Percentiles rank a stretch among this genome's conserved stretches.
Conservation (phyloP, 2,888 invertebrate genomes). For the Allygus modestus region DNA sequence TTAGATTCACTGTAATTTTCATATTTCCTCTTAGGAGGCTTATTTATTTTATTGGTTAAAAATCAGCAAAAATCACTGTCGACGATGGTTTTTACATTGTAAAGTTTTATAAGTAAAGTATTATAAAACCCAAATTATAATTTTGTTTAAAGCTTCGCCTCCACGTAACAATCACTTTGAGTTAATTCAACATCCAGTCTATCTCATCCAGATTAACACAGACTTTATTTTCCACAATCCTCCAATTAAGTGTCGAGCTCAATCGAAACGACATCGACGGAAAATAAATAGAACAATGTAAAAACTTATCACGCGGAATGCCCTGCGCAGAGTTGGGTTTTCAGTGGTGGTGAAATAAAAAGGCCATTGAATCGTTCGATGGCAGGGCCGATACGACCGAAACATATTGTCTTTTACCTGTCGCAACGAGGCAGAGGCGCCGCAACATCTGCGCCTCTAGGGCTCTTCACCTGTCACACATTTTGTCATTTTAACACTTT, state of each 20-base stretch:
- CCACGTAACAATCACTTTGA: background rate
- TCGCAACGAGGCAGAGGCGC: background rate
- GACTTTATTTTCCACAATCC: conserved; percentile 45
- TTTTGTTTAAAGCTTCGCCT: no score
- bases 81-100: no score
- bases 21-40: no score
- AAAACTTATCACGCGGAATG: conserved; percentile 54
- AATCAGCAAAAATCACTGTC: no score
- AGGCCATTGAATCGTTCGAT: conserved; percentile 54
- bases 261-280: conserved; percentile 29
- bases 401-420: conserved; percentile 53
- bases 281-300: conserved; percentile 58
- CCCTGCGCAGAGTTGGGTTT: conserved; percentile 44
- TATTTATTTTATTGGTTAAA: no score
- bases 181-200: background rate
- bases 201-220: conserved; percentile 24
- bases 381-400: conserved; percentile 41
- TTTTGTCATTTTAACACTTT: conserved; percentile 57
- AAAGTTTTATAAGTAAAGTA: no score
- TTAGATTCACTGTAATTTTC: no score
- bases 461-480: conserved; percentile 49
- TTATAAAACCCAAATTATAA: no score
- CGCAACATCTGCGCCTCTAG: conserved; percentile 36
- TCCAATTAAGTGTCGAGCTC: conserved; percentile 43
- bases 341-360: conserved; percentile 49